Percentiles rank a stretch among this genome's conserved stretches.
These are phyloP conservation scores for Mustelus asterias DNA, from an alignment of 2,113 vertebrate genomes.

Conservation along the genomic window DNA sequence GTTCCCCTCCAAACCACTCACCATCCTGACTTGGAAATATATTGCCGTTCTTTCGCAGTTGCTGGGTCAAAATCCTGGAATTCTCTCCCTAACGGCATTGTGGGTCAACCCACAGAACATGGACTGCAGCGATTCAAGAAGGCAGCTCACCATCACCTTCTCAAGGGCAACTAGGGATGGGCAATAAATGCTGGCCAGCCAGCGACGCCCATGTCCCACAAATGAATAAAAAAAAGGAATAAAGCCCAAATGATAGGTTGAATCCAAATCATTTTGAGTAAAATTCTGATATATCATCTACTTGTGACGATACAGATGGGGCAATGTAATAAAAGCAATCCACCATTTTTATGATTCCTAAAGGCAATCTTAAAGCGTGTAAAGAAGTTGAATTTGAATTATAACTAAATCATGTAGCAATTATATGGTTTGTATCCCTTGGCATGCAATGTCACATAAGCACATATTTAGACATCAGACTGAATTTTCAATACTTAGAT, in stretches of 20 bases:
- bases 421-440: neutral
- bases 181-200: too few species aligned
- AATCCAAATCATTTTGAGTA: neutral
- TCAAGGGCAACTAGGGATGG: too few species aligned
- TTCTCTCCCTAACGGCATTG: too few species aligned
- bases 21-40: too few species aligned
- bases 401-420: neutral
- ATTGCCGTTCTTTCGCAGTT: too few species aligned
- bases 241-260: neutral
- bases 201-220: too few species aligned
- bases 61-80: too few species aligned
- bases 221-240: neutral
- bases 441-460: neutral
- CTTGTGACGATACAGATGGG: neutral
- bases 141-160: too few species aligned
- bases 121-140: too few species aligned
- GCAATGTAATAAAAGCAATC: neutral
- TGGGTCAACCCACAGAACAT: too few species aligned
- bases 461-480: neutral
- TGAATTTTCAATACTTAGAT: neutral
- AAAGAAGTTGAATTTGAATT: neutral
- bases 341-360: neutral
- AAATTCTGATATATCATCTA: neutral
- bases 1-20: too few species aligned
- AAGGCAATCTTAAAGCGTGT: neutral